Base-by-base conservation (phyloP, 2,113 vertebrate genomes). In the Oryzias curvinotus region DNA sequence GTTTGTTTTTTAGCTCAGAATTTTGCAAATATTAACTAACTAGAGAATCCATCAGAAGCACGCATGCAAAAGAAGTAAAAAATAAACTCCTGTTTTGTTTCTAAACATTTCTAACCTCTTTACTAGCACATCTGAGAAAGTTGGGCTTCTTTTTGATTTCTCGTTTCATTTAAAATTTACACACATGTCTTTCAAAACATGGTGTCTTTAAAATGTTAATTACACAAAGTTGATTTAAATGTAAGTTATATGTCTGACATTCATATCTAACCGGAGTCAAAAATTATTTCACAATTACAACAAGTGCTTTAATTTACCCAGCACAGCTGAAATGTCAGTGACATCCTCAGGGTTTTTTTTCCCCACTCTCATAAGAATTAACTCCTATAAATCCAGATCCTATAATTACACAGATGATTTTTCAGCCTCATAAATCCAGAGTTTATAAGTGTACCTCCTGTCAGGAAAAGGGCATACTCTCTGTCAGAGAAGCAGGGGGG, bases 381-480 rank as follows among this genome's bases (percentile, higher is more conserved):
- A 65, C 73, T 53, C 46, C 72, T 71, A 82, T 86, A 85, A 85
- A 87, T 86, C 80, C 78, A 72, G 62, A 65, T 56, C n/a, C 73
- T 78, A 65, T 82, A 83, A 82, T 87, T 83, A 77, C 74, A 83
- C 80, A 82, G 71, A 82, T 75, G 60, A 71, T n/a, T 69, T 36
- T 65, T 50, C 62, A 68, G 70, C 73, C 52, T 63, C 66, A 71
- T 82, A 80, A 84, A 83, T 75, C 53, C 48, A 52, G 62, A 62
- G 52, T 66, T 75, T 70, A 68, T 78, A 73, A 67, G 77, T 79
- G 49, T 69, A 85, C 75, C 80, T 86, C 75, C 82, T 80, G 75
- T 65, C 73, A 73, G 56, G 47, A 79, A 48, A 56, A 64, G 62
- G 75, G 45, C 48, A 57, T 74, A 84, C 78, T 90, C 87, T 81